phyloP scores from a whole-genome alignment of 2,888 invertebrate species.

The Axea sp. region DNA sequence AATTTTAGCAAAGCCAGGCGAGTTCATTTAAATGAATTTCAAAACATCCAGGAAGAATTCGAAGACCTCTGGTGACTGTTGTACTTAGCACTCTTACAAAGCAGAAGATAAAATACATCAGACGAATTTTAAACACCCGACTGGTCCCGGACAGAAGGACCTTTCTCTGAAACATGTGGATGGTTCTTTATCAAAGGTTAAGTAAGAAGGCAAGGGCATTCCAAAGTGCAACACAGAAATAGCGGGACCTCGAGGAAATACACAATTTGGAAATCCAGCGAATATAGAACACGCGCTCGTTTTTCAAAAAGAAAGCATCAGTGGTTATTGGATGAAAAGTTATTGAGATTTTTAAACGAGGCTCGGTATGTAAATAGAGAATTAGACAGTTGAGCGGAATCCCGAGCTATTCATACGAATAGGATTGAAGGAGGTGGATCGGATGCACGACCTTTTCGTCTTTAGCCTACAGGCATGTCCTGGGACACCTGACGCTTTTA shows the following conservation, averaged over 20 bases:
- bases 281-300: background rate
- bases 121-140: background rate
- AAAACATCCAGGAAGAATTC: too few relatives aligned
- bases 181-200: conserved; percentile 15
- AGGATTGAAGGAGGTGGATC: background rate
- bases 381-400: conserved; percentile 30
- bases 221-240: conserved; percentile 2
- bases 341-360: too few relatives aligned
- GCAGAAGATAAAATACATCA: background rate
- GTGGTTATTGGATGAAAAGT: background rate
- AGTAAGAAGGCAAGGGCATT: conserved; percentile 10
- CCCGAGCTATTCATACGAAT: too few relatives aligned
- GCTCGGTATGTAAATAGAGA: conserved; percentile 2
- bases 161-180: background rate
- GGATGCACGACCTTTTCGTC: conserved; percentile 16
- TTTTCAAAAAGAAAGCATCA: background rate
- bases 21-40: too few relatives aligned
- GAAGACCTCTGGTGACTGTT: too few relatives aligned
- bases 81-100: too few relatives aligned
- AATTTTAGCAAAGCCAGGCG: too few relatives aligned
- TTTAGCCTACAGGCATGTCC: background rate
- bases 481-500: too few relatives aligned
- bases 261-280: conserved; percentile 52
- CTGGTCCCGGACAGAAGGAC: background rate
- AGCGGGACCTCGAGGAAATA: conserved; percentile 16